Evolutionary conservation across 2,797 vertebrate species (phyloP), one percentile per base, ranked within the genome.

Genomic region (Megaceryle alcyon): DNA sequence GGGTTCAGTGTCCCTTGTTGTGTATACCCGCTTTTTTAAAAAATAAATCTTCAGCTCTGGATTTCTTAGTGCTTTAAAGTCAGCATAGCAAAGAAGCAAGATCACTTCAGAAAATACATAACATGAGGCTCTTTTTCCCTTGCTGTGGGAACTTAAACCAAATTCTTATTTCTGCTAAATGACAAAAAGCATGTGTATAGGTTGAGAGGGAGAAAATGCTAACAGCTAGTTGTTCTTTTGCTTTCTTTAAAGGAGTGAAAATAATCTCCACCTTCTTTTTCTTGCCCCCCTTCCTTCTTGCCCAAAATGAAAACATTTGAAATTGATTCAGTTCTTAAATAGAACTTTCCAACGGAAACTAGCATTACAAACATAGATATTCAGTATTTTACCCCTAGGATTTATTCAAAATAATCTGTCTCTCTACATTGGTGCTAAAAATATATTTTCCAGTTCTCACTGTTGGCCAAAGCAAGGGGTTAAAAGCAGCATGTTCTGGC

Each of bases 1-100:
- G 97, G 88, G 69, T 96, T 94, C 96, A 97, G 96, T 98, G 97
- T 98, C 97, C 95, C 96, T 94, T 97, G 96, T 97, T 97, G 81
- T 96, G 79, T 94, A 85, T 95, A 95, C 96, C 82, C 81, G 72
- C 83, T 97, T 97, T 94, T 87, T 85, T 5, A 68, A 77, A 76
- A 96, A 95, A 66, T 91, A 97, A 97, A 95, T 95, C 75, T 90
- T 91, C 89, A 90, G 84, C 78, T 63, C 90, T 9, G 41, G 48
- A 63, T 96, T 95, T 91, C 94, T 89, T 56, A 48, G 73, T 6
- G 43, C 64, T 88, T 91, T 94, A 90, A 96, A 96, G 93, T 88
- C 87, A 90, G 89, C 59, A 31, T 54, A 80, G 86, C 37, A 91
- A 82, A 96, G 80, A 87, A 75, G 81, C 78, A 84, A 79, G 90